Conservation (phyloP, 2,888 invertebrate genomes). For the Chymomyza caudatula region DNA sequence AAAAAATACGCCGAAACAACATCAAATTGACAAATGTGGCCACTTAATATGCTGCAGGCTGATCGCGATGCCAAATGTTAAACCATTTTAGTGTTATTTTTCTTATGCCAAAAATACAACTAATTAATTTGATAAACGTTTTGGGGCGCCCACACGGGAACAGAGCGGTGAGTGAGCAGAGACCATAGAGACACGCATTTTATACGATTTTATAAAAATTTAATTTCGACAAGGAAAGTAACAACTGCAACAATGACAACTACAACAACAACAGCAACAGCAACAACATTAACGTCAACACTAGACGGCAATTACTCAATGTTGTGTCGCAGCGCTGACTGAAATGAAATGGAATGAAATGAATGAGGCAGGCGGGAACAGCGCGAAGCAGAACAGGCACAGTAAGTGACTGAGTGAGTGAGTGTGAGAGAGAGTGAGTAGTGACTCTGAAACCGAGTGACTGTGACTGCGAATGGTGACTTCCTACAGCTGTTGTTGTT, state of each 20-base stretch:
- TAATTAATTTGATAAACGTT: conserved; percentile 56
- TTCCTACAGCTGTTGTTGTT: conserved; percentile 48
- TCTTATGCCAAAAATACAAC: conserved; percentile 70
- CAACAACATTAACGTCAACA: conserved; percentile 22
- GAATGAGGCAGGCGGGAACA: neutral
- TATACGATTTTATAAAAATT: conserved; percentile 69
- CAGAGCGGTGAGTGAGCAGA: no score
- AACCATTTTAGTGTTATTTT: conserved; percentile 60
- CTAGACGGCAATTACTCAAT: conserved; percentile 64
- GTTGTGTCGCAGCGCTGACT: conserved; percentile 25
- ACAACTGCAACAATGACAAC: conserved; percentile 14
- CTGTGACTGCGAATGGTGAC: conserved; percentile 24
- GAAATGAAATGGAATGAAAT: conserved; percentile 34
- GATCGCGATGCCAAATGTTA: conserved; percentile 49
- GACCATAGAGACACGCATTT: conserved; percentile 42
- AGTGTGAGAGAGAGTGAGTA: conserved; percentile 44
- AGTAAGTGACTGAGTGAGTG: conserved; percentile 12
- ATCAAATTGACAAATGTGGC: conserved; percentile 70
- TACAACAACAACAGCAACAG: conserved; percentile 21
- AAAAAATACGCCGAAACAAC: conserved; percentile 4
- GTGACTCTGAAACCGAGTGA: conserved; percentile 11
- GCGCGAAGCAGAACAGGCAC: neutral
- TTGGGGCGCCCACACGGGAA: conserved; percentile 26
- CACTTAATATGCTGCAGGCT: conserved; percentile 63
- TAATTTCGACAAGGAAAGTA: conserved; percentile 65